Evolutionary conservation across 1,140 invertebrate genomes (phyloP).

Genomic region (Sitodiplosis mosellana): DNA sequence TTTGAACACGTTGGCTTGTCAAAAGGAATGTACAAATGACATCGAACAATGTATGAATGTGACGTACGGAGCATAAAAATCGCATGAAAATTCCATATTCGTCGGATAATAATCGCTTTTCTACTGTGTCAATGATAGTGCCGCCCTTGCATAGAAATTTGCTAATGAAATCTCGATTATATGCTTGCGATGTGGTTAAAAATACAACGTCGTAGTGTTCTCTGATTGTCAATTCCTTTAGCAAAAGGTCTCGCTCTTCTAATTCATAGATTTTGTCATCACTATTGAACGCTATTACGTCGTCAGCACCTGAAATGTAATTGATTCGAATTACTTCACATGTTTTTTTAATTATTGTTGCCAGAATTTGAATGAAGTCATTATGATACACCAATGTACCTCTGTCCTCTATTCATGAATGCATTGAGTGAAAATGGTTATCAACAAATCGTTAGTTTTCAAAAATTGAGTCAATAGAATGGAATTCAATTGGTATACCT

Average conservation of each 20-base stretch:
- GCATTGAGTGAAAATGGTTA: conserved; percentile 6
- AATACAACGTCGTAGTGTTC: conserved; percentile 33
- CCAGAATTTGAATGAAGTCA: background rate
- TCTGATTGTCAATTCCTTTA: conserved; percentile 14
- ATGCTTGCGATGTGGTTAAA: conserved; percentile 28
- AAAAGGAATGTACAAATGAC: no score
- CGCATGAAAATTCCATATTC: conserved; percentile 1
- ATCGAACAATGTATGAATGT: background rate
- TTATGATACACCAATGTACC: conserved; percentile 2
- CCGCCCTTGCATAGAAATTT: conserved; percentile 27
- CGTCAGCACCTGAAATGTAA: conserved; percentile 1
- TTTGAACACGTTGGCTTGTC: no score
- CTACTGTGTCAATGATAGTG: conserved; percentile 27
- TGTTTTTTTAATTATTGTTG: background rate
- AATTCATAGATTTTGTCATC: background rate
- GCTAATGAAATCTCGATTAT: conserved; percentile 26
- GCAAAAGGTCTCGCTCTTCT: conserved; percentile 6
- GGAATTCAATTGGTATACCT: conserved; percentile 30
- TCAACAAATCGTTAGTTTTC: conserved; percentile 4
- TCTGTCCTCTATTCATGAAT: conserved; percentile 3
- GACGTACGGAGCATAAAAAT: conserved; percentile 1
- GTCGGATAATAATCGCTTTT: background rate
- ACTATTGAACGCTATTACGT: conserved; percentile 1
- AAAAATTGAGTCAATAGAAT: conserved; percentile 25
- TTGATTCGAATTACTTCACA: background rate